Base-by-base conservation (phyloP, 2,888 invertebrate genomes). In the Perizoma flavofasciatum region DNA sequence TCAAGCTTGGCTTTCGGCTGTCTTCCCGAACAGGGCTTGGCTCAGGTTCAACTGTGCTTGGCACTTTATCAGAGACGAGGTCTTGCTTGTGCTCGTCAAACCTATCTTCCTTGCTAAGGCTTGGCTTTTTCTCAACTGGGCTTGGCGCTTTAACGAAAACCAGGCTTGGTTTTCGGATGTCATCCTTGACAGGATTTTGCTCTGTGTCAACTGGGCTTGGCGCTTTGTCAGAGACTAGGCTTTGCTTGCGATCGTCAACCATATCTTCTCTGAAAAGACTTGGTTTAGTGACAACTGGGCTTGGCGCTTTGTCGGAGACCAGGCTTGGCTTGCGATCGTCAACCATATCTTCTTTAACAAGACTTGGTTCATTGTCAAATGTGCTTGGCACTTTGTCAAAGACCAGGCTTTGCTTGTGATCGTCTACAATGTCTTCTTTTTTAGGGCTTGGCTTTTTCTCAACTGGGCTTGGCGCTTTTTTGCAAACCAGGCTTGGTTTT, bases 371-470 rank as follows among this genome's bases (percentile, higher is more conserved):
- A 5, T 55, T 61, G 0, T 72, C 60, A 5, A 56, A 53, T 0
- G 43, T 56, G 32, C 52, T 70, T 0, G 59, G 11, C 6, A 52
- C 51, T 33, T 67, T 66, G 0, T 66, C 61, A 1, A 35, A 45
- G 7, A 44, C 55, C 4, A 59, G 57, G 22, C 47, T 61, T 3
- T 49, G 48, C 9, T 49, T 55, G 10, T 22, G 22, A 22, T 22
- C 22, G 22, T 22, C 22, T 22, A 37, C 7, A 4, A 4, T 35
- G 1, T 48, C 9, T 50, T 49, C 6, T 49, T 55, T 6, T 61
- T 53, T 0, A 44, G 32, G 65, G 50, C 57, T 61, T 35, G 39
- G 50, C 22, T 2, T 33, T 7, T 43, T 62, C 2, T 59, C 57
- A 5, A 58, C 49, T 1, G 58, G 52, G 34, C 63, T 63, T 6